phyloP scores from a whole-genome alignment of 2,888 invertebrate species.

The Pachliopta kotzebuea region DNA sequence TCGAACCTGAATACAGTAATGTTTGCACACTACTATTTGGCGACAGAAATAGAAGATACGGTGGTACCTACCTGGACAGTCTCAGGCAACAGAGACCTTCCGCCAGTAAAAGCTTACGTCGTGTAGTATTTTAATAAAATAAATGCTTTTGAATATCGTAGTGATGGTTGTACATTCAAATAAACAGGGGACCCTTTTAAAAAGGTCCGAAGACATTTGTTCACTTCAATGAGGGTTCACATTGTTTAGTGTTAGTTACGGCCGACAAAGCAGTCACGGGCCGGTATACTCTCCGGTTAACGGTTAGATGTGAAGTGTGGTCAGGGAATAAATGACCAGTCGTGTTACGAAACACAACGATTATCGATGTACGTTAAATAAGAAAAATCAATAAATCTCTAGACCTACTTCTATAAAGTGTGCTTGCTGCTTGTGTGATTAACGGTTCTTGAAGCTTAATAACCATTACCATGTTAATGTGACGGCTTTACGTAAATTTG shows the following conservation, averaged over 20 bases:
- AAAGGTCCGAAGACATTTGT: conserved; percentile 35
- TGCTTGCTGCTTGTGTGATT: conserved; percentile 22
- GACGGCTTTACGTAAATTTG: conserved; percentile 7
- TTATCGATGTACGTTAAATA: conserved; percentile 53
- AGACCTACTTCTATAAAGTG: conserved; percentile 28
- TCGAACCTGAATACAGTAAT: no score
- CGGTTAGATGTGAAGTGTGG: conserved; percentile 53
- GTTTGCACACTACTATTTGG: no score
- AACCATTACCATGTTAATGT: conserved; percentile 6
- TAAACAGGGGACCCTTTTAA: conserved; percentile 49
- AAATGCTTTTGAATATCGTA: background rate
- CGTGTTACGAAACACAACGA: conserved; percentile 42
- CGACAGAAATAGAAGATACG: no score
- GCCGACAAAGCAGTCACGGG: conserved; percentile 46
- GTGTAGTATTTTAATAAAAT: background rate
- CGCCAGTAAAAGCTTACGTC: no score
- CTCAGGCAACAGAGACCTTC: no score
- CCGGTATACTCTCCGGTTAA: conserved; percentile 56
- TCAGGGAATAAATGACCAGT: conserved; percentile 18
- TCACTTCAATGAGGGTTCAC: conserved; percentile 48
- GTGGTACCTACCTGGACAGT: no score
- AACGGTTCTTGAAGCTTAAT: conserved; percentile 15
- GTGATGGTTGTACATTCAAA: conserved; percentile 39
- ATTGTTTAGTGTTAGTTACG: conserved; percentile 39
- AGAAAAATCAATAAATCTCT: conserved; percentile 54